Percentiles rank a stretch among this genome's conserved stretches.
Evolutionary conservation across 2,888 invertebrate genomes (phyloP).

Genomic region (Tillus elongatus): DNA sequence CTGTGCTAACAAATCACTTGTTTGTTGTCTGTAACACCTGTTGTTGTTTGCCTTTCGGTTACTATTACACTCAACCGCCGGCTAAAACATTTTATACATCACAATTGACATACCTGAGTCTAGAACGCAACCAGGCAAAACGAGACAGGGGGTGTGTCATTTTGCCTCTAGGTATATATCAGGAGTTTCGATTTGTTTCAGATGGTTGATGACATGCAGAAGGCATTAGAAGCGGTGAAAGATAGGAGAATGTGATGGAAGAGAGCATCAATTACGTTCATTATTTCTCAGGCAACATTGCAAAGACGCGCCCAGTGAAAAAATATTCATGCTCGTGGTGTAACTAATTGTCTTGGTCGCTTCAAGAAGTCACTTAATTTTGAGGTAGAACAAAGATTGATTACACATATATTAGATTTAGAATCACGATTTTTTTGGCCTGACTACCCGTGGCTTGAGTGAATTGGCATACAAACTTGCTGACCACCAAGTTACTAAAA

Average conservation of each 20-base stretch:
- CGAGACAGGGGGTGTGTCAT: neutral
- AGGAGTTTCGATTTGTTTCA: neutral
- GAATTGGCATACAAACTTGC: conserved; percentile 1
- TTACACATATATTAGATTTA: conserved; percentile 1
- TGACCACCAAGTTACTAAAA: conserved; percentile 1
- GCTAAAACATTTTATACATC: neutral
- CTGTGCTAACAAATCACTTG: neutral
- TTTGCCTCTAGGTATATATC: neutral
- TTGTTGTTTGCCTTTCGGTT: neutral
- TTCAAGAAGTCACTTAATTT: no score
- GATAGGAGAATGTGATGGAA: conserved; percentile 1
- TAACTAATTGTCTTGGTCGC: conserved; percentile 1
- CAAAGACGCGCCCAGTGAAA: conserved; percentile 3
- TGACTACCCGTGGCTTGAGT: conserved; percentile 1
- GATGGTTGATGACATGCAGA: neutral
- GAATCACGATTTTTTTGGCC: conserved; percentile 3
- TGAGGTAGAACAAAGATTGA: neutral
- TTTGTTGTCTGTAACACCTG: conserved; percentile 1
- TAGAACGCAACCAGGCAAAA: neutral
- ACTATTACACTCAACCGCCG: neutral
- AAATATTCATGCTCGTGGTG: conserved; percentile 2
- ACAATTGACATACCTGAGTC: neutral
- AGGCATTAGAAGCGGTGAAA: neutral
- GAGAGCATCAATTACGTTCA: neutral
- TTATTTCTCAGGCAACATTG: conserved; percentile 1